These are phyloP conservation scores for Apodemia zela DNA, from an alignment of 2,888 invertebrate species.

Conservation along the genomic window DNA sequence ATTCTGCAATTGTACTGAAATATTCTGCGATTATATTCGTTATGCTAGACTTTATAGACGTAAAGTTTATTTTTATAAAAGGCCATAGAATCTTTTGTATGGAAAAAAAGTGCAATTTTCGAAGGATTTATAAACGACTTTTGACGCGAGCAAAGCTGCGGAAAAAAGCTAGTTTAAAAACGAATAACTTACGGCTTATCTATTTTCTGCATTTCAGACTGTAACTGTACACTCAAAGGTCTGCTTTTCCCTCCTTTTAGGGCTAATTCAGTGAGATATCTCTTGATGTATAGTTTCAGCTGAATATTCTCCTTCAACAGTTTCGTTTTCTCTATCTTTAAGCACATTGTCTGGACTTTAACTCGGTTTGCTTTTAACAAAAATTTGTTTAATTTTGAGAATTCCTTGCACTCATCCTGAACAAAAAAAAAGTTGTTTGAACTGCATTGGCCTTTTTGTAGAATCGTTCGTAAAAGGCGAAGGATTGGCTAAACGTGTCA, in stretches of 20 bases:
- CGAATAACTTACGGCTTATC: slow-evolving; percentile 32
- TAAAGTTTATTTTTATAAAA: too few relatives aligned
- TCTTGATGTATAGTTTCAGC: slow-evolving; percentile 81
- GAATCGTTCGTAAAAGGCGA: too few relatives aligned
- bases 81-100: too few relatives aligned
- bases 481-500: too few relatives aligned
- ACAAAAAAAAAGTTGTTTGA: slow-evolving; percentile 17
- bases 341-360: slow-evolving; percentile 62
- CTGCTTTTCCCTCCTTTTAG: slow-evolving; percentile 58
- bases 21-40: too few relatives aligned
- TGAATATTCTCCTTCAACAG: slow-evolving; percentile 82
- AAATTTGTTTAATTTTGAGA: slow-evolving; percentile 85
- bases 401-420: slow-evolving; percentile 73
- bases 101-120: too few relatives aligned
- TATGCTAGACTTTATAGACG: too few relatives aligned
- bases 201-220: slow-evolving; percentile 43
- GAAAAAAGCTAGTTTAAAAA: not conserved
- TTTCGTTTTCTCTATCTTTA: slow-evolving; percentile 61
- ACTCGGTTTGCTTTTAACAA: slow-evolving; percentile 77
- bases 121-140: too few relatives aligned
- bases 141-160: not conserved
- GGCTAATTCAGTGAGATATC: slow-evolving; percentile 82
- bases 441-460: too few relatives aligned
- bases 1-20: too few relatives aligned
- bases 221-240: slow-evolving; percentile 53